Evolutionary conservation across 2,113 vertebrate genomes (phyloP).

Genomic region (Mesitornis unicolor): DNA sequence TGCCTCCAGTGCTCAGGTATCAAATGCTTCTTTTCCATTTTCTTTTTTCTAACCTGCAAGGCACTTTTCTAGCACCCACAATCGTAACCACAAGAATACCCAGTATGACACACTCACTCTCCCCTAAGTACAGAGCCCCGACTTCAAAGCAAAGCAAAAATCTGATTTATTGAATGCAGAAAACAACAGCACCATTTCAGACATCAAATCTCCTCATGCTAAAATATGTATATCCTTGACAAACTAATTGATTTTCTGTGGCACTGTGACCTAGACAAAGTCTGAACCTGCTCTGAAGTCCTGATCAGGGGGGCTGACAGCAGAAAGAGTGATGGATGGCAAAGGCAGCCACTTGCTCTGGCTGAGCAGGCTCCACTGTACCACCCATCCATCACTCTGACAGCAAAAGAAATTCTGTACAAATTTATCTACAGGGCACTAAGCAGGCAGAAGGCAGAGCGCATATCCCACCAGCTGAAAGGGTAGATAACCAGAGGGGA

Average conservation of each 20-base stretch:
- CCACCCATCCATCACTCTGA: constrained; percentile 74
- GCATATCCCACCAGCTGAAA: constrained; percentile 44
- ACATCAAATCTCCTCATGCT: background rate
- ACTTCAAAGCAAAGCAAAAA: background rate
- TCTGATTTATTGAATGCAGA: background rate
- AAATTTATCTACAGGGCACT: constrained; percentile 67
- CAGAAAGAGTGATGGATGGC: constrained; percentile 68
- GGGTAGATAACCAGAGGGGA: constrained; percentile 43
- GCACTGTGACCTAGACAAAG: constrained; percentile 21
- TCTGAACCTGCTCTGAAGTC: background rate
- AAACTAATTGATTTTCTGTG: constrained; percentile 44
- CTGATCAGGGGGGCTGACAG: constrained; percentile 38
- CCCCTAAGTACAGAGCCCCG: background rate
- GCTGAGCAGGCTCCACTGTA: constrained; percentile 55
- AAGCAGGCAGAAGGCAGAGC: constrained; percentile 41
- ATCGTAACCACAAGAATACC: background rate
- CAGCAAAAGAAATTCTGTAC: constrained; percentile 62
- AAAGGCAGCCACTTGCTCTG: constrained; percentile 46
- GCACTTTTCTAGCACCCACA: background rate
- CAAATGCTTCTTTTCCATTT: background rate
- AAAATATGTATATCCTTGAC: constrained; percentile 47
- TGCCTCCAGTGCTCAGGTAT: background rate
- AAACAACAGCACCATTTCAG: background rate
- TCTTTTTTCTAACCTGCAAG: background rate
- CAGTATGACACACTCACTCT: background rate